Percentiles rank a stretch among this genome's conserved stretches.
These are phyloP conservation scores for Melanerpes formicivorus DNA, from an alignment of 2,113 vertebrate genomes.

Conservation along the genomic window DNA sequence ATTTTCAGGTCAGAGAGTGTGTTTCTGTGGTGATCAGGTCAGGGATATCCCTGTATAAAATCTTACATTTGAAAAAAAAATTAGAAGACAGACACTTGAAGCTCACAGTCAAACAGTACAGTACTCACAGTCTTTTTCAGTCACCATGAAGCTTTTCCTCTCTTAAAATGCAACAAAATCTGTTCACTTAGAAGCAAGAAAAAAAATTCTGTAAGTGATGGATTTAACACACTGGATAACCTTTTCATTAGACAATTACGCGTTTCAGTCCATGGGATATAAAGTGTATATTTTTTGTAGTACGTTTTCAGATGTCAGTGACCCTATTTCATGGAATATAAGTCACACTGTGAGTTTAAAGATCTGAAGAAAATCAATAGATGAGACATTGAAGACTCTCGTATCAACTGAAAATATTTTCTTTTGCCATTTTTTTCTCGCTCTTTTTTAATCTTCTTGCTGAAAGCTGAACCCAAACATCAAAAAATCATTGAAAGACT, in stretches of 20 bases:
- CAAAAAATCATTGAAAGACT: slow-evolving; percentile 67
- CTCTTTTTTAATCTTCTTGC: slow-evolving; percentile 36
- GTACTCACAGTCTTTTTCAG: slow-evolving; percentile 40
- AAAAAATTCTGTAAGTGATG: slow-evolving; percentile 68
- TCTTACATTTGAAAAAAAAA: slow-evolving; percentile 28
- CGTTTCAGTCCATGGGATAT: slow-evolving; percentile 71
- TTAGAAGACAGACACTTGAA: slow-evolving; percentile 6
- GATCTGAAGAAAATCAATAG: slow-evolving; percentile 73
- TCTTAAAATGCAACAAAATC: slow-evolving; percentile 66
- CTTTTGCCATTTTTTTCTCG: background rate
- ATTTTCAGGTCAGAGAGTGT: background rate
- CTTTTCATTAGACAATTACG: slow-evolving; percentile 79
- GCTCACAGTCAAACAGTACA: slow-evolving; percentile 21
- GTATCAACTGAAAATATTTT: slow-evolving; percentile 54
- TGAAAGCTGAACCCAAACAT: slow-evolving; percentile 63
- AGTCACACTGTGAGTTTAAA: slow-evolving; percentile 75
- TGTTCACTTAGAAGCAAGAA: slow-evolving; percentile 66
- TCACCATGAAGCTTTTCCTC: slow-evolving; percentile 56
- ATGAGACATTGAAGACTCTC: slow-evolving; percentile 60
- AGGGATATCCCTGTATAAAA: background rate
- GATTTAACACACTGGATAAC: slow-evolving; percentile 77
- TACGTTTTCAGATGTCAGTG: slow-evolving; percentile 73
- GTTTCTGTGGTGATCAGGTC: background rate
- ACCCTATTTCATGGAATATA: slow-evolving; percentile 78
- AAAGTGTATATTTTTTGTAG: slow-evolving; percentile 71